Percentiles rank a stretch among this genome's conserved stretches.
Conservation (phyloP, 2,113 vertebrate genomes). For the Puntigrus tetrazona region DNA sequence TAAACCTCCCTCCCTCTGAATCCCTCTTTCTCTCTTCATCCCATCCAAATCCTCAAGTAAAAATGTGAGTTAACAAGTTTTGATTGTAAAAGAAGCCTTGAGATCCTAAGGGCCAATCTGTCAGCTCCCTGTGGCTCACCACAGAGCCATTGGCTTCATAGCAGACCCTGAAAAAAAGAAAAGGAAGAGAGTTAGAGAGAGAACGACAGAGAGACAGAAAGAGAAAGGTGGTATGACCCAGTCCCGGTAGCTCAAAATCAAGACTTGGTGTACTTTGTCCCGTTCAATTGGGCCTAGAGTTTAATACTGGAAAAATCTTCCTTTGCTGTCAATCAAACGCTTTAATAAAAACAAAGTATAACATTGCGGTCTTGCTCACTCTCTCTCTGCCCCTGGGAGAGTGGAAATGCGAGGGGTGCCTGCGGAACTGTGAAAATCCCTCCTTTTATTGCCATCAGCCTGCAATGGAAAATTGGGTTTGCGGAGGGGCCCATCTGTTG, state of each 20-base stretch:
- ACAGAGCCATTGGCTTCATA: neutral
- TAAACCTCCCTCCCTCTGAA: neutral
- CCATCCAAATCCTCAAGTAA: conserved; percentile 7
- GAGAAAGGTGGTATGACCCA: conserved; percentile 25
- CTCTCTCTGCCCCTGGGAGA: conserved; percentile 71
- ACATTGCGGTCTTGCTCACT: conserved; percentile 78
- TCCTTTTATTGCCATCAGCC: conserved; percentile 78
- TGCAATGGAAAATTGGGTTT: conserved; percentile 76
- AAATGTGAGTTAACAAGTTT: conserved; percentile 38
- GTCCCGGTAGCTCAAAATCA: conserved; percentile 71
- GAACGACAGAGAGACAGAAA: neutral
- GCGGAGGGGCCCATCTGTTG: conserved; percentile 76
- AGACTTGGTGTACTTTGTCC: conserved; percentile 73
- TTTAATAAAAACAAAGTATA: conserved; percentile 84
- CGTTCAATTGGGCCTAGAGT: conserved; percentile 75
- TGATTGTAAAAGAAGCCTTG: conserved; percentile 42
- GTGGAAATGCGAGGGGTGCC: conserved; percentile 76
- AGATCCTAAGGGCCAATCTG: conserved; percentile 31
- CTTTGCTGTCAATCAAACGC: conserved; percentile 77
- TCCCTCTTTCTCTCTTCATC: neutral
- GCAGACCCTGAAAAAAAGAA: neutral
- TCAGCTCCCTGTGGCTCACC: conserved; percentile 29
- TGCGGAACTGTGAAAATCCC: conserved; percentile 80
- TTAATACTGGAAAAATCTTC: conserved; percentile 81
- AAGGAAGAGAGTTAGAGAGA: conserved; percentile 6